These are phyloP conservation scores for Lamprotornis superbus DNA, from an alignment of 2,113 vertebrate species.

Conservation along the genomic window DNA sequence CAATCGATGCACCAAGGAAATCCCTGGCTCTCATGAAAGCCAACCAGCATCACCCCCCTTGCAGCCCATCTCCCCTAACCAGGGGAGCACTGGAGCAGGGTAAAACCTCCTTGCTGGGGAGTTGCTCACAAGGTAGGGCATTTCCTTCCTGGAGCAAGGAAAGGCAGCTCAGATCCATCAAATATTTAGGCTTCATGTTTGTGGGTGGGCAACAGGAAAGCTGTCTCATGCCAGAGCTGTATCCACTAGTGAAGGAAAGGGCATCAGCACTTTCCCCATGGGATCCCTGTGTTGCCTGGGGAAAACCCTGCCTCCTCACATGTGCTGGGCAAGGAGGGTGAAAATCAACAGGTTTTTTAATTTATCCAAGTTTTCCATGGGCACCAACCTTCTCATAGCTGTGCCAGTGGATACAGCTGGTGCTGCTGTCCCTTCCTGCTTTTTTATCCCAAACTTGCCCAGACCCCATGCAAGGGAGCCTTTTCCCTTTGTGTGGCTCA, in stretches of 20 bases:
- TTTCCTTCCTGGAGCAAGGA: background rate
- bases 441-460: background rate
- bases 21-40: rapidly evolving
- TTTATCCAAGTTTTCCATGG: background rate
- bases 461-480: rapidly evolving
- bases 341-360: background rate
- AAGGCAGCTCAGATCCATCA: background rate
- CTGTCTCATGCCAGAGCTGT: background rate
- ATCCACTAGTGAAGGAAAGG: background rate
- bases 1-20: background rate
- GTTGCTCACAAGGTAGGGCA: rapidly evolving
- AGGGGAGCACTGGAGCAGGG: background rate
- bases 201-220: background rate
- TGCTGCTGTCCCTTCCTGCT: background rate
- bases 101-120: background rate
- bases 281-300: background rate
- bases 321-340: background rate
- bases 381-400: rapidly evolving
- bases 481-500: background rate
- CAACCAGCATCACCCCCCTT: rapidly evolving
- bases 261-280: rapidly evolving
- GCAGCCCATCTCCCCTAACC: rapidly evolving
- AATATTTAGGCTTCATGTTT: background rate
- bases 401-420: background rate
- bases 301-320: background rate